Percentiles rank a stretch among this genome's conserved stretches.
Evolutionary conservation across 2,113 vertebrate species (phyloP).

Genomic region (Amazona guildingii): DNA sequence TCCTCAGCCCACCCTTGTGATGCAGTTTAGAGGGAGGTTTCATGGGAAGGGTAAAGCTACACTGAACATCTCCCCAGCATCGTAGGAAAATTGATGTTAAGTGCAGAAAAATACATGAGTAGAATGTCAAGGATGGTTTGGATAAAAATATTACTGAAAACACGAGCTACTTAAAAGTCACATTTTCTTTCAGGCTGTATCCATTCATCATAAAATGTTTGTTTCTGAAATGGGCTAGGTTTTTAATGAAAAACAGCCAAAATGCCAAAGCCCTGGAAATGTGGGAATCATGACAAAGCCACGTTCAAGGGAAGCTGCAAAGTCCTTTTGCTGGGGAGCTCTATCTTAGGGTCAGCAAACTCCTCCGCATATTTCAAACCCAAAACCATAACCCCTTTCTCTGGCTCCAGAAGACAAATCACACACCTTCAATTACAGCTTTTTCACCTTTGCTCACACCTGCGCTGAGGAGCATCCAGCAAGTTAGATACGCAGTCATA

Average conservation of each 20-base stretch:
- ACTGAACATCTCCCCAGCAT: not conserved
- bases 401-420: not conserved
- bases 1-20: not conserved
- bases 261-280: not conserved
- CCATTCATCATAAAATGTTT: not conserved
- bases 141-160: not conserved
- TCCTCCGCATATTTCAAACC: not conserved
- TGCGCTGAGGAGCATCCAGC: no score
- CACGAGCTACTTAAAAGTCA: not conserved
- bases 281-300: not conserved
- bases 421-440: accelerated
- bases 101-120: not conserved
- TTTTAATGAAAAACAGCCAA: not conserved
- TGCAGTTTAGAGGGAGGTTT: not conserved
- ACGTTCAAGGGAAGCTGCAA: not conserved
- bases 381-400: not conserved
- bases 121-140: not conserved
- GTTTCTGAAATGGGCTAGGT: not conserved
- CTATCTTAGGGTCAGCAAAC: not conserved
- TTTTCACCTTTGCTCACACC: not conserved
- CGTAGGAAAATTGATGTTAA: not conserved
- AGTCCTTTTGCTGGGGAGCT: not conserved
- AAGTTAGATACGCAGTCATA: not conserved
- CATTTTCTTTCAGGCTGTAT: not conserved
- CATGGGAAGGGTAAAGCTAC: not conserved